These are phyloP conservation scores for Rhaphigaster nebulosa DNA, from an alignment of 2,888 invertebrate genomes.

Conservation along the genomic window DNA sequence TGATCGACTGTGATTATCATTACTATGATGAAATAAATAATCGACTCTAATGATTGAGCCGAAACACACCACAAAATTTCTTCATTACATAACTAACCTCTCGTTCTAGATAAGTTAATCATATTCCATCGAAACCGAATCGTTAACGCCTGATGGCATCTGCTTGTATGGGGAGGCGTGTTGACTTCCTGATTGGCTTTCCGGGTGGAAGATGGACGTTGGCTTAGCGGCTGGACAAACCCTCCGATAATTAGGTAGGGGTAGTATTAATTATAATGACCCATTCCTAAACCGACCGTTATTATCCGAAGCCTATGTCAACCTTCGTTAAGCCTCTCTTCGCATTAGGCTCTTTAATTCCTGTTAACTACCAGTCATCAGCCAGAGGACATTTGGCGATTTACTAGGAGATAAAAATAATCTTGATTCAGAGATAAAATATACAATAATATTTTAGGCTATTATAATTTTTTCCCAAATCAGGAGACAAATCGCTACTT, in stretches of 20 bases:
- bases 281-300: not conserved
- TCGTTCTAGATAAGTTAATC: not conserved
- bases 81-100: too few relatives aligned
- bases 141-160: not conserved
- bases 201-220: not conserved
- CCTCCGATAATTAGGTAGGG: not conserved
- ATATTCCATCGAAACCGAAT: not conserved
- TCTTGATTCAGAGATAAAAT: too few relatives aligned
- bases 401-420: too few relatives aligned
- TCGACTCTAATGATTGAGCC: too few relatives aligned
- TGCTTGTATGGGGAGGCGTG: not conserved
- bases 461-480: too few relatives aligned
- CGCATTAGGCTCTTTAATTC: not conserved
- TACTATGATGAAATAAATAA: too few relatives aligned
- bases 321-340: not conserved
- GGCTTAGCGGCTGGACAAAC: not conserved
- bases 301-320: not conserved
- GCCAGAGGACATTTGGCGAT: not conserved
- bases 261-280: not conserved
- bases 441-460: too few relatives aligned
- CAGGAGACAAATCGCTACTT: too few relatives aligned
- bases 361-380: not conserved
- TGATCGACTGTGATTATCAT: too few relatives aligned
- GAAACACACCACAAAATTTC: too few relatives aligned
- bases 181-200: conserved; percentile 16